A percentile compares a stretch with the other conserved stretches of the same genome.
phyloP scores from a whole-genome alignment of 2,888 invertebrate species.

The Ennomos erosarius region DNA sequence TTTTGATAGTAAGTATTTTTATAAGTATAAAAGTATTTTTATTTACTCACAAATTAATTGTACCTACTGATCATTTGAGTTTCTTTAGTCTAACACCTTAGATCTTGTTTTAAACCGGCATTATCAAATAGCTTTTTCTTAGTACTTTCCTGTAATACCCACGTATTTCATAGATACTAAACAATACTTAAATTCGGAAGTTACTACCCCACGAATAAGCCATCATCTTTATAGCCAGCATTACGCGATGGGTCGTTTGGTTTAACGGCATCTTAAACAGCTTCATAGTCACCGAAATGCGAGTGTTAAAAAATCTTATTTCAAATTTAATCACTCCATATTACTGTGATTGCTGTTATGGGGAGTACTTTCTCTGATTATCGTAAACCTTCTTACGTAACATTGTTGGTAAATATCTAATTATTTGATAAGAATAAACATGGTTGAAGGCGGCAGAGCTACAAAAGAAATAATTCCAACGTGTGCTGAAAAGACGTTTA shows the following conservation, averaged over 20 bases:
- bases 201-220: constrained; percentile 39
- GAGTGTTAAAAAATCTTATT: constrained; percentile 31
- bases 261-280: constrained; percentile 39
- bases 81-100: no score
- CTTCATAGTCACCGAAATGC: constrained; percentile 32
- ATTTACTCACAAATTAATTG: no score
- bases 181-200: constrained; percentile 30
- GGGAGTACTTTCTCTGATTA: constrained; percentile 5
- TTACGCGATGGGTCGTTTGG: constrained; percentile 38
- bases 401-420: not conserved
- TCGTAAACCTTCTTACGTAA: not conserved
- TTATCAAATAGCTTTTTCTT: not conserved
- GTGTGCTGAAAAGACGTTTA: no score
- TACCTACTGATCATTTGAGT: no score
- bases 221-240: constrained; percentile 34
- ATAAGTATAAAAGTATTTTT: no score
- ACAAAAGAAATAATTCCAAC: not conserved
- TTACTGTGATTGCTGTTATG: constrained; percentile 19
- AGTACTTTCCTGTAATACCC: constrained; percentile 1
- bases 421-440: constrained; percentile 3
- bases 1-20: no score
- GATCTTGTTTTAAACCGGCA: no score
- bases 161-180: constrained; percentile 21
- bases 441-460: not conserved
- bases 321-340: constrained; percentile 25